These are phyloP conservation scores for Falco berigora DNA, from an alignment of 2,797 vertebrate species.

Conservation along the genomic window DNA sequence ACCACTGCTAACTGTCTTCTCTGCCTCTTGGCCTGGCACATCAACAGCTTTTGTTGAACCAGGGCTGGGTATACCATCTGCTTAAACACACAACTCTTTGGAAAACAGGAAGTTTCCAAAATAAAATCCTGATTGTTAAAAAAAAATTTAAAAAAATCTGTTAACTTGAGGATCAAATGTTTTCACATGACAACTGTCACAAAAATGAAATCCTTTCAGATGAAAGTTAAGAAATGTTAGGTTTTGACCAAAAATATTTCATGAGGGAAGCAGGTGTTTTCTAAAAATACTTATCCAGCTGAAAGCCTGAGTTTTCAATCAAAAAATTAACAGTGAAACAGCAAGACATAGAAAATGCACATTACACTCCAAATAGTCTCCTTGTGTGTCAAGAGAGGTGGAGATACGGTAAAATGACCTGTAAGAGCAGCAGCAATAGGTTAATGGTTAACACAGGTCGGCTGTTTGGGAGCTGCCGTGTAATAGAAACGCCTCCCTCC, in stretches of 20 bases:
- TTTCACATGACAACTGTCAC: neutral
- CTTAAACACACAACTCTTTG: neutral
- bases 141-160: neutral
- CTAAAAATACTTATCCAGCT: neutral
- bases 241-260: neutral
- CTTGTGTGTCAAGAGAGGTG: neutral
- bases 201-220: neutral
- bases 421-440: neutral
- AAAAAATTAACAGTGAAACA: neutral
- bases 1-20: neutral
- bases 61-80: neutral
- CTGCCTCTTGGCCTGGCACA: neutral
- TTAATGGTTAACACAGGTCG: neutral
- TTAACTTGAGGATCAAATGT: neutral
- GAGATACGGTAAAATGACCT: neutral
- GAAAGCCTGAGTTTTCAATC: neutral
- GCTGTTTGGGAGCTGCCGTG: neutral
- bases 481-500: neutral
- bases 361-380: neutral
- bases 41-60: neutral
- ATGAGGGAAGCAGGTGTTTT: neutral
- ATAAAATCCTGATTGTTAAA: neutral
- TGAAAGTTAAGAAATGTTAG: neutral
- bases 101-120: conserved; percentile 26
- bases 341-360: neutral